Percentiles rank a stretch among this genome's conserved stretches.
These are phyloP conservation scores for Micrasema minimum DNA, from an alignment of 1,140 invertebrate species.

Conservation along the genomic window DNA sequence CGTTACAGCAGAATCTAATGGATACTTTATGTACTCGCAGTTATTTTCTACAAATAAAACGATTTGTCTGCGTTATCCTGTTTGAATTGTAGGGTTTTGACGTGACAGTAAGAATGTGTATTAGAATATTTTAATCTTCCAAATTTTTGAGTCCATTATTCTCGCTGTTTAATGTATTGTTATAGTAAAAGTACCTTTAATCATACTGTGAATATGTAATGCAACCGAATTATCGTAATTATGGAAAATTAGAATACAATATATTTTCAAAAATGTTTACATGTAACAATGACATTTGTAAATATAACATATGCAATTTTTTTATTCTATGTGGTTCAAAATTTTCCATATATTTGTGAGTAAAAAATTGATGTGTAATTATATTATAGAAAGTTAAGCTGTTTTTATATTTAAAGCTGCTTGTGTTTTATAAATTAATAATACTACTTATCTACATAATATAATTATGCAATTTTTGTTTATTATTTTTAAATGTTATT, in stretches of 20 bases:
- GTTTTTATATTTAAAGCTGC: neutral
- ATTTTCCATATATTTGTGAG: neutral
- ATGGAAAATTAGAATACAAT: neutral
- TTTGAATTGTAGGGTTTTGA: too few species aligned
- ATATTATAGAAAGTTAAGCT: neutral
- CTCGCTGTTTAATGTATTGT: too few species aligned
- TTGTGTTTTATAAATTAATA: too few species aligned
- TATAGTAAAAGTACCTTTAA: constrained; percentile 8
- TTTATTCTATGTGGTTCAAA: neutral
- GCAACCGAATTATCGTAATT: constrained; percentile 29
- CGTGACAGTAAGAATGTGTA: too few species aligned
- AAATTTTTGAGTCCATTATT: neutral
- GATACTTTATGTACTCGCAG: too few species aligned
- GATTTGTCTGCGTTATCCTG: too few species aligned
- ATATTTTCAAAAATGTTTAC: constrained; percentile 30
- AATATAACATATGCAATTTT: neutral
- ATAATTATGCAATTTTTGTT: too few species aligned
- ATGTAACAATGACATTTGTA: neutral
- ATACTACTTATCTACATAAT: too few species aligned
- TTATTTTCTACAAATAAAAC: too few species aligned
- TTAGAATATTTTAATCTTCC: neutral
- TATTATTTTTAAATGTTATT: too few species aligned
- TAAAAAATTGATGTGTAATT: constrained; percentile 2
- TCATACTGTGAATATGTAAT: constrained; percentile 26
- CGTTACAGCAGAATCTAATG: too few species aligned